Conservation (phyloP, 2,888 invertebrate genomes). For the Synergus gifuensis region DNA sequence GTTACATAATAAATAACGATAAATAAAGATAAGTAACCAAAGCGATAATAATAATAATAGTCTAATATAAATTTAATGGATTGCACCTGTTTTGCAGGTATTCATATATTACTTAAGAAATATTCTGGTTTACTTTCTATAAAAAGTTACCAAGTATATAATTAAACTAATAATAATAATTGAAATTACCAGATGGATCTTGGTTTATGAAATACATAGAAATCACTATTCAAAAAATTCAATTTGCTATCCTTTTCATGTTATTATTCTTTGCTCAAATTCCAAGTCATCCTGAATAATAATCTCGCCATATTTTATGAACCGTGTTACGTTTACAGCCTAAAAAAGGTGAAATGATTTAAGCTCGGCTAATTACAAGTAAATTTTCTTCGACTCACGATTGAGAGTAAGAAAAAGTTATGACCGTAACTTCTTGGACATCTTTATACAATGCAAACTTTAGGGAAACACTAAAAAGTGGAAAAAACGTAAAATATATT, state of each 20-base stretch:
- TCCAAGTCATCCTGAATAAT: not conserved
- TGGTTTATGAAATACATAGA: not conserved
- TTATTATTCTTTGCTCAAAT: not conserved
- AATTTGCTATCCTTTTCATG: conserved; percentile 1
- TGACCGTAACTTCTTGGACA: not conserved
- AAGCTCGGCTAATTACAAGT: not conserved
- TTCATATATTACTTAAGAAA: not conserved
- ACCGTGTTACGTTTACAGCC: not conserved
- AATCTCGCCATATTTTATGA: not conserved
- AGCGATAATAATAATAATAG: not conserved
- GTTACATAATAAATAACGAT: not conserved
- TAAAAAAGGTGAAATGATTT: not conserved
- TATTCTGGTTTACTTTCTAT: not conserved
- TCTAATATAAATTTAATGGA: not conserved
- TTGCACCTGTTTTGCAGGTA: conserved; percentile 10
- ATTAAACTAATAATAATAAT: not conserved
- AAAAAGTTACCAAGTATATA: not conserved
- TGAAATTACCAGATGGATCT: not conserved
- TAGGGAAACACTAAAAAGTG: not conserved
- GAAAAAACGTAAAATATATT: not conserved
- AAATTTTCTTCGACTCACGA: not conserved
- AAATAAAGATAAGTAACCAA: not conserved
- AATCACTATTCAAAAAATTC: not conserved
- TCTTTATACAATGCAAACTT: conserved; percentile 1
- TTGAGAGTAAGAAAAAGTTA: not conserved